phyloP scores from a whole-genome alignment of 2,113 vertebrate genomes.

The Ivindomyrus marchei region DNA sequence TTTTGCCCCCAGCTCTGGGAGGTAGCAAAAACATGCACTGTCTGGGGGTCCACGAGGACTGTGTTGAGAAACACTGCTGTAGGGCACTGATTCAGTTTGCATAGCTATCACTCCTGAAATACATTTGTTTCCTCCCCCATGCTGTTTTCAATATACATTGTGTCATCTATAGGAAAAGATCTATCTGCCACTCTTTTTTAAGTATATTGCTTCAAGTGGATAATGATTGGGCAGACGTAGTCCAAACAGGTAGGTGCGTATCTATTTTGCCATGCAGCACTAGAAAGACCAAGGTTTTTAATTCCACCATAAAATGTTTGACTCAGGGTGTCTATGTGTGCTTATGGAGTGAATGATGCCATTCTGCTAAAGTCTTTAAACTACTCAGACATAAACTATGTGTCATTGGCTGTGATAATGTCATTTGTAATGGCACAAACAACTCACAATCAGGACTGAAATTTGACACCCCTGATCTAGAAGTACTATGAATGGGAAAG shows the following conservation, averaged over 20 bases:
- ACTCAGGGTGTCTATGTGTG: background rate
- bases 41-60: too few relatives aligned
- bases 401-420: background rate
- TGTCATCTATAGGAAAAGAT: too few relatives aligned
- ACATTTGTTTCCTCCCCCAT: too few relatives aligned
- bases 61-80: too few relatives aligned
- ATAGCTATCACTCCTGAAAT: too few relatives aligned
- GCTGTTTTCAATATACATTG: too few relatives aligned
- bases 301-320: background rate
- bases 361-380: background rate
- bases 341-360: background rate
- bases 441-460: background rate
- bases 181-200: too few relatives aligned
- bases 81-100: too few relatives aligned
- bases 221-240: background rate
- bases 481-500: too few relatives aligned
- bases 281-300: background rate
- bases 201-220: background rate
- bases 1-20: too few relatives aligned
- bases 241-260: background rate
- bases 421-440: background rate
- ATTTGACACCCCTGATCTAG: too few relatives aligned
- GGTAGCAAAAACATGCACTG: too few relatives aligned
- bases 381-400: background rate
- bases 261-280: background rate